phyloP scores from a whole-genome alignment of 2,797 vertebrate species.

The Merluccius polli region DNA sequence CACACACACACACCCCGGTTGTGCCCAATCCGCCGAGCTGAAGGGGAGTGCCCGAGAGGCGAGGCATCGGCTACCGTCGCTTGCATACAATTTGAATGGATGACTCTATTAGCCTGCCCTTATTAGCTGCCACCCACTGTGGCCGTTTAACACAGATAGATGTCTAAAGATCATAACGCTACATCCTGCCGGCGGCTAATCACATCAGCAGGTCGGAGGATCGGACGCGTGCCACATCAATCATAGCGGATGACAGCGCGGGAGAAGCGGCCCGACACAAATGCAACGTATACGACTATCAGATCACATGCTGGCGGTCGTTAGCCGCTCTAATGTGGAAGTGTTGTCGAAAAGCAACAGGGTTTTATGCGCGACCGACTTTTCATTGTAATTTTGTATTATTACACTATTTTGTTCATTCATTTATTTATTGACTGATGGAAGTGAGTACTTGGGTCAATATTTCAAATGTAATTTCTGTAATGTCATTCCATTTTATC shows the following conservation, averaged over 20 bases:
- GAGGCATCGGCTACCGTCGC: conserved; percentile 26
- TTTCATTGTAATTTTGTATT: neutral
- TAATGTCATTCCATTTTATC: neutral
- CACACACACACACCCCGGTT: conserved; percentile 4
- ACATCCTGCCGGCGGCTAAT: conserved; percentile 53
- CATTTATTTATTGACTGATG: neutral
- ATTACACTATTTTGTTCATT: neutral
- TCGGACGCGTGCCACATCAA: conserved; percentile 23
- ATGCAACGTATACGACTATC: neutral
- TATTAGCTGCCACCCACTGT: conserved; percentile 39
- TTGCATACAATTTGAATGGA: conserved; percentile 43
- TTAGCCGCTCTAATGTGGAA: neutral
- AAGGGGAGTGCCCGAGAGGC: conserved; percentile 5
- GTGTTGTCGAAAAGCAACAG: neutral
- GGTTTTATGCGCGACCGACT: neutral
- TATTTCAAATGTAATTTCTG: neutral
- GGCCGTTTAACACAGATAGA: conserved; percentile 51
- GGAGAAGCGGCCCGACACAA: neutral
- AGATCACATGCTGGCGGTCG: neutral
- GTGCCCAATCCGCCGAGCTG: conserved; percentile 1
- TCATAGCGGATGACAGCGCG: conserved; percentile 2
- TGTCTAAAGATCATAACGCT: conserved; percentile 25
- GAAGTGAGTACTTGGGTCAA: neutral
- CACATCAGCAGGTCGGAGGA: conserved; percentile 36
- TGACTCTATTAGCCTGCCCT: conserved; percentile 43